Base-by-base conservation (phyloP, 2,888 invertebrate genomes). In the Deilephila elpenor region DNA sequence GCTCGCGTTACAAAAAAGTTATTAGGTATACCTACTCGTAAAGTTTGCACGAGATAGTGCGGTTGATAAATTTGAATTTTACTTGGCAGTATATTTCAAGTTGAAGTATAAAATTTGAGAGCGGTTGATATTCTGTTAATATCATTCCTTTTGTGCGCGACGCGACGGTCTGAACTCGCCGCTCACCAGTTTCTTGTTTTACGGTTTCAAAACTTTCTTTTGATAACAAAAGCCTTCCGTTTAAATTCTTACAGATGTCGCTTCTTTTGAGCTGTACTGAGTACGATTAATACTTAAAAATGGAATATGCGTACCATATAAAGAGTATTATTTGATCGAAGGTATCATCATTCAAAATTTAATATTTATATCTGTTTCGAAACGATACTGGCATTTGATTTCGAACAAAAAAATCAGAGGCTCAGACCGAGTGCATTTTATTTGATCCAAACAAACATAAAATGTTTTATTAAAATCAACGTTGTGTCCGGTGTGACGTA, bases 41-140 rank as follows among this genome's bases (percentile, higher is more conserved):
- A 8, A 64, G 37, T 44, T 64, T 44, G 64, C 64, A 14, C 5
- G 37, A 64, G 44, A 20, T 37, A 62, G 34, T 34, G 62, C n/a
- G 64, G 37, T 20, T 64, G 44, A 64, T 64, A 64, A 44, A 44
- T 64, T 44, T 64, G 11, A 64, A 64, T n/a, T 44, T 64, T 14
- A 44, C 1, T 64, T 64, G 64, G 44, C n/a, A 44, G 5, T 37
- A 64, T n/a, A 64, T 20, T 64, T 34, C n/a, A 20, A 37, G 20
- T n/a, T 20, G 64, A 37, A 64, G 64, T 64, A 44, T 37, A 64
- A 64, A 64, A 25, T 64, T 37, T 20, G 64, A 20, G 20, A 44
- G 44, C 20, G 20, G 64, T 64, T 64, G 64, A 64, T 44, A 64
- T 37, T 44, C 64, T 37, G n/a, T 37, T 64, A 37, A 37, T 64